Evolutionary conservation across 2,113 vertebrate species (phyloP), one percentile per base, ranked within the genome.

Genomic region (Pelvicachromis taeniatus): DNA sequence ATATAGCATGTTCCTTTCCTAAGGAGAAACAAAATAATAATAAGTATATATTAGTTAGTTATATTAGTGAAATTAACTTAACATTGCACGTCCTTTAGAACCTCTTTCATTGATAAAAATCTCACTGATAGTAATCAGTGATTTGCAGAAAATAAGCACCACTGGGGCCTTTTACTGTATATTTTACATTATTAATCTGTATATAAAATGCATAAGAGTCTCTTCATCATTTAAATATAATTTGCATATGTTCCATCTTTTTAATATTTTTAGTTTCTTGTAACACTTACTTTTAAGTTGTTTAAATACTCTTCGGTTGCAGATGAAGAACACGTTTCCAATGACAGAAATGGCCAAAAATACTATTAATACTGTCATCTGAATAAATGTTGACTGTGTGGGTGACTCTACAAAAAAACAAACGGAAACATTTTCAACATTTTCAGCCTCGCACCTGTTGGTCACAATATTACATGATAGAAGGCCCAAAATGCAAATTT

Each of bases 131-230:
- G 35, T 13, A 21, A 21, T 1, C 12, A 38, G n/a, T 65, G 21
- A 65, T 65, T 40, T 65, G 35, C n/a, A 65, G 1, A 21, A 0
- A 33, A 5, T 21, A 1, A 2, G 11, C 35, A 23, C n/a, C 0
- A 3, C n/a, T 4, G 7, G 10, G 10, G 33, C 33, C 33, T 5
- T 65, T 65, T 40, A 65, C 19, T 13, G 1, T 2, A 40, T 8
- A 21, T 40, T 38, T 65, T 65, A 21, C 0, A 40, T 31, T 58
- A 29, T 40, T 1, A 65, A 13, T 63, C 5, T n/a, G 31, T 7
- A 21, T 21, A 54, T 54, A 10, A 54, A 1, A 10, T 1, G n/a
- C 12, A 26, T 26, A 56, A 14, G 23, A 5, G 12, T 65, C 61
- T 65, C 21, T 65, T 21, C 4, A 8, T 65, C 19, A 0, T 65